Conservation (phyloP, 1,140 invertebrate genomes). For the Drosophila parabipectinata region DNA sequence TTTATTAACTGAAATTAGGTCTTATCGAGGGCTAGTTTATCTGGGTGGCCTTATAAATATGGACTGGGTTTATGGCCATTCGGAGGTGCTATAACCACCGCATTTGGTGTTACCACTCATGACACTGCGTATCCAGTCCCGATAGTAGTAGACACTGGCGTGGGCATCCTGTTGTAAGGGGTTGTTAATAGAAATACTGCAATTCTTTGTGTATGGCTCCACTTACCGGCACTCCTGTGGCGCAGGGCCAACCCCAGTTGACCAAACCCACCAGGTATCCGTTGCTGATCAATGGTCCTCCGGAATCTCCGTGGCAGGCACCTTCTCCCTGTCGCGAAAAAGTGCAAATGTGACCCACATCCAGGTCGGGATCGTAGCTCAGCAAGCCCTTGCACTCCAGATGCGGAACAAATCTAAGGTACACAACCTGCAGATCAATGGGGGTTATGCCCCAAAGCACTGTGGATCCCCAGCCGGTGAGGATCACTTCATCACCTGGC, state of each 20-base stretch:
- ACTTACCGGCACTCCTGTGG: constrained; percentile 76
- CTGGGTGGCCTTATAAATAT: constrained; percentile 21
- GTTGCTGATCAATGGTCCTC: constrained; percentile 85
- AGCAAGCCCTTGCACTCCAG: constrained; percentile 28
- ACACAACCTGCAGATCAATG: constrained; percentile 47
- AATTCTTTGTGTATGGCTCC: neutral
- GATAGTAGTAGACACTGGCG: constrained; percentile 71
- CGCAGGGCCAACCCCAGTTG: constrained; percentile 86
- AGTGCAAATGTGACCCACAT: constrained; percentile 85
- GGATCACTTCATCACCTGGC: constrained; percentile 69
- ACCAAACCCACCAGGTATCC: constrained; percentile 84
- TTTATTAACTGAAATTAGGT: constrained; percentile 26
- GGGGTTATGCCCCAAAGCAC: constrained; percentile 36
- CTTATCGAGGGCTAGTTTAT: constrained; percentile 42
- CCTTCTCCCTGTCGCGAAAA: constrained; percentile 85
- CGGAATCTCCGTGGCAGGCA: constrained; percentile 86
- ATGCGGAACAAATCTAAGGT: constrained; percentile 41
- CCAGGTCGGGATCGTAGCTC: constrained; percentile 26
- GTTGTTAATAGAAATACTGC: neutral
- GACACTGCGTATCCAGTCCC: constrained; percentile 55
- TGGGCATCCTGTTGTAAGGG: constrained; percentile 77
- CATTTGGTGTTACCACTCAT: constrained; percentile 48
- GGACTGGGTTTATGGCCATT: constrained; percentile 21
- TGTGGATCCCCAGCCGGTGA: constrained; percentile 82
- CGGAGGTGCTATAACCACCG: constrained; percentile 14